Conservation (phyloP, 2,113 vertebrate species). For the Rattus norvegicus region DNA sequence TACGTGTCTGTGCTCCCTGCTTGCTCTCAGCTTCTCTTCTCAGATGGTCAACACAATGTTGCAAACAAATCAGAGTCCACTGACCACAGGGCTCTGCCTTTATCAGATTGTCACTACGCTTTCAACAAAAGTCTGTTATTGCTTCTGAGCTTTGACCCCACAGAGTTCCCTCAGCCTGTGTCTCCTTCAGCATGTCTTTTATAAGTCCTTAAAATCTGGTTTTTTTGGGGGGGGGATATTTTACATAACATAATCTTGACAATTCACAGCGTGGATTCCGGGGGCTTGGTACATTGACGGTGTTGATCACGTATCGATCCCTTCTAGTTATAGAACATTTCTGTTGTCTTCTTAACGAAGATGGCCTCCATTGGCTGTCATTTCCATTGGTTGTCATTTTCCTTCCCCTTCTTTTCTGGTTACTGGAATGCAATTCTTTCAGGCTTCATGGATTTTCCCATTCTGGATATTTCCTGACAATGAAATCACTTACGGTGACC, state of each 20-base stretch:
- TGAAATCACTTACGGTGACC: background rate
- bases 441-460: background rate
- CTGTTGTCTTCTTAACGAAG: background rate
- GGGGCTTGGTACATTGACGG: background rate
- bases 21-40: background rate
- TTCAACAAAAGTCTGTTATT: background rate
- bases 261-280: background rate
- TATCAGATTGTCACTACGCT: background rate
- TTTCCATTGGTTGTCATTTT: background rate
- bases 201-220: background rate
- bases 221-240: background rate
- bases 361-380: background rate
- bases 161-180: background rate
- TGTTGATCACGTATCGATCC: background rate
- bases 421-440: background rate
- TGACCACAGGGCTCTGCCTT: background rate
- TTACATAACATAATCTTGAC: background rate
- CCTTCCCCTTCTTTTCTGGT: no score
- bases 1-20: background rate
- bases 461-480: background rate
- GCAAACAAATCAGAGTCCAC: background rate
- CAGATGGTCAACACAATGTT: background rate
- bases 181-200: background rate
- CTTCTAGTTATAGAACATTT: background rate
- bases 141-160: constrained; percentile 3